Base-by-base conservation (phyloP, 2,888 invertebrate species). In the Rhyacophila evoluta region DNA sequence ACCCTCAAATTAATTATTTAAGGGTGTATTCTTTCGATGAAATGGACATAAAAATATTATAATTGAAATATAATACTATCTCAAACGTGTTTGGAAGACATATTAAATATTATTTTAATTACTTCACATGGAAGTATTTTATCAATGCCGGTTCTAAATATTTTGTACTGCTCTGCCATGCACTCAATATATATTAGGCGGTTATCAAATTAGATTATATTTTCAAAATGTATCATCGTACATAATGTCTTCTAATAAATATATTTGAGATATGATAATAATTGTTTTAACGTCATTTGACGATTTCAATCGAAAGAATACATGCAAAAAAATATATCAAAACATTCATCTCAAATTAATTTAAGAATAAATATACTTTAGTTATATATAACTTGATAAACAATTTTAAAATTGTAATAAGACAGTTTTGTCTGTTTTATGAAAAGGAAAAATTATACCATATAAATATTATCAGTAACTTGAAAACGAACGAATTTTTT, bases 141-240 rank as follows among this genome's bases (percentile, higher is more conserved):
- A n/a, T 55, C 19, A 55, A 55, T 55, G 55, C 19, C 55, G 55
- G 55, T 55, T 55, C 55, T 55, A 55, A 55, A 19, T 55, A 55
- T 55, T 55, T 55, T 55, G 55, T 55, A 8, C 8, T 19, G 55
- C 55, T 25, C 15, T 55, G 55, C 55, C 55, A 55, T 25, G 55
- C 55, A 8, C 55, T 55, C 55, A 55, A 55, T 19, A 55, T 55
- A 55, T 19, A 1, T 55, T 55, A 55, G 55, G 55, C 55, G 55
- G 19, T 19, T 19, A 0, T 55, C 55, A 55, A 33, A 55, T 55
- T 55, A 25, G 2, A 19, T 25, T 15, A 55, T 25, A 19, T 19
- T 25, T 55, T 1, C 10, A 25, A 19, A 55, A 55, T 55, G 55
- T 55, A 19, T 25, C 8, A 55, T 55, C 19, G 29, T 19, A 19